Evolutionary conservation across 2,888 invertebrate species (phyloP).

Genomic region (Oasisia sp.): DNA sequence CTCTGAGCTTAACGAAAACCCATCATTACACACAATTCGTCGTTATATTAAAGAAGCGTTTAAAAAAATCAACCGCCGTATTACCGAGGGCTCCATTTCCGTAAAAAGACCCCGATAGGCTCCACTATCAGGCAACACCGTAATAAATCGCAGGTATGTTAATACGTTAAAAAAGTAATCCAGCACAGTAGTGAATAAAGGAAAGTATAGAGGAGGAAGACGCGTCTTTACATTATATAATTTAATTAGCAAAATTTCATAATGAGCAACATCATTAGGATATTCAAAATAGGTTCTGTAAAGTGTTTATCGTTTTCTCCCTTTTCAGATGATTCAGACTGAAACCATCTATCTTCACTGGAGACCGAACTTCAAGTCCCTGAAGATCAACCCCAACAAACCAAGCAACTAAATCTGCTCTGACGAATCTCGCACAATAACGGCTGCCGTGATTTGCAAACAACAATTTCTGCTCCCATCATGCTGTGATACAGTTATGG

Average conservation of each 20-base stretch:
- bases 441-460: background rate
- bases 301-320: background rate
- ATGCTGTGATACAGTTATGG: background rate
- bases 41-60: too few species aligned
- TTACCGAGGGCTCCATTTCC: too few species aligned
- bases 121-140: too few species aligned
- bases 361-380: background rate
- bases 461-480: background rate
- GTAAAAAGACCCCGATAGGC: too few species aligned
- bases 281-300: background rate
- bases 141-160: too few species aligned
- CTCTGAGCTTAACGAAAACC: too few species aligned
- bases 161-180: too few species aligned
- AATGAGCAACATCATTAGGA: background rate
- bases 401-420: background rate
- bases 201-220: background rate
- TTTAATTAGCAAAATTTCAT: background rate
- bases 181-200: too few species aligned
- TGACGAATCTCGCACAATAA: background rate
- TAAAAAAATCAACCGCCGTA: too few species aligned
- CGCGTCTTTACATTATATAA: background rate
- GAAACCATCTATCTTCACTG: conserved; percentile 1
- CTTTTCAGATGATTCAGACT: background rate
- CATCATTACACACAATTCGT: too few species aligned
- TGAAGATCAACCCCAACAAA: background rate